Conservation (phyloP, 2,113 vertebrate species). For the Aptenodytes forsteri region DNA sequence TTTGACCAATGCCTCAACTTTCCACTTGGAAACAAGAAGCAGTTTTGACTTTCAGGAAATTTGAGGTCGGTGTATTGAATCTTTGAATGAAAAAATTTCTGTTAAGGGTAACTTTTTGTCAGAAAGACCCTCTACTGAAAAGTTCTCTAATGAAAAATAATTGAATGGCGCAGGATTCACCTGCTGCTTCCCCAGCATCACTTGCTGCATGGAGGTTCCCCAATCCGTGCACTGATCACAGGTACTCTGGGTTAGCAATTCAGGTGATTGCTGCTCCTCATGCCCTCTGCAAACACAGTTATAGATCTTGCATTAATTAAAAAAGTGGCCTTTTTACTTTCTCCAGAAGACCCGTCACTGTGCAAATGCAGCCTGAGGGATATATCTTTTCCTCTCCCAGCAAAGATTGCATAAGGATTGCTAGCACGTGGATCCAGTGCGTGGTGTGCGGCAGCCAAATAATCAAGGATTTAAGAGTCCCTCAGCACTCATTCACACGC, state of each 20-base stretch:
- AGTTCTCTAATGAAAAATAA: background rate
- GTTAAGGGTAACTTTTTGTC: background rate
- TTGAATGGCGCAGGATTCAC: background rate
- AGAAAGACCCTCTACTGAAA: background rate
- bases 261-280: background rate
- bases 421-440: slow-evolving; percentile 61
- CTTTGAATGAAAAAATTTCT: background rate
- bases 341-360: background rate
- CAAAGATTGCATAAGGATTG: slow-evolving; percentile 60
- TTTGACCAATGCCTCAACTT: background rate
- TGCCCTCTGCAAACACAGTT: fast-evolving
- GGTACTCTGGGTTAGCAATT: background rate
- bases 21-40: background rate
- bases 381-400: slow-evolving; percentile 12
- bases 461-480: slow-evolving; percentile 72
- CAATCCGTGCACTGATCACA: fast-evolving
- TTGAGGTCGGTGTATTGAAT: background rate
- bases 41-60: background rate
- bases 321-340: background rate
- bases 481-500: slow-evolving; percentile 68
- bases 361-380: background rate
- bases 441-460: slow-evolving; percentile 69
- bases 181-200: background rate
- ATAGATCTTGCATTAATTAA: background rate
- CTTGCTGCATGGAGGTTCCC: background rate